Evolutionary conservation across 2,797 vertebrate genomes (phyloP).

Genomic region (Otolemur crassicaudatus): DNA sequence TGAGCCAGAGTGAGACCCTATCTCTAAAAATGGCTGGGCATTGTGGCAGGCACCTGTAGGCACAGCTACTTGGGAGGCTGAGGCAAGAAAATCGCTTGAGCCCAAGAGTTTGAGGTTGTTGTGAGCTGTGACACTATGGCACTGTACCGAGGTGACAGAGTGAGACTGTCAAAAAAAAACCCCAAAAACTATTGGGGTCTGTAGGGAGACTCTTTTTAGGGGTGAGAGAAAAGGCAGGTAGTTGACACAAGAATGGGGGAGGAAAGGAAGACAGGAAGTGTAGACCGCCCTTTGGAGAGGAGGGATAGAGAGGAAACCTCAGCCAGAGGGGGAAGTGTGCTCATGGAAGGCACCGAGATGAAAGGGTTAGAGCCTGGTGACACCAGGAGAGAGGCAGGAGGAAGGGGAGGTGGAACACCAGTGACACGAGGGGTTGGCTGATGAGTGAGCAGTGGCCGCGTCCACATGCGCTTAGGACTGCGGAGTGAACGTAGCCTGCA

Average conservation of each 20-base stretch:
- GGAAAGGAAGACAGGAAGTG: neutral
- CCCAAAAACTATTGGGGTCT: no score
- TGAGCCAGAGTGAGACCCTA: no score
- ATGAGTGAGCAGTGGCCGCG: neutral
- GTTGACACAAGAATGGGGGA: neutral
- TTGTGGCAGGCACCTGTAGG: no score
- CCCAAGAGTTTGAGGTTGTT: no score
- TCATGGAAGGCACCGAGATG: neutral
- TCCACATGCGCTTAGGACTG: neutral
- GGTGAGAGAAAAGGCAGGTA: neutral
- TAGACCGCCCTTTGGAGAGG: neutral
- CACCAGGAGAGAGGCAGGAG: neutral
- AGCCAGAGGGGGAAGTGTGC: no score
- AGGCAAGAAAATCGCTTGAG: no score
- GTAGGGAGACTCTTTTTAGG: neutral
- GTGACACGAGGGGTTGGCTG: neutral
- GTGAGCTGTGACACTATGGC: no score
- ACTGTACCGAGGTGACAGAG: no score
- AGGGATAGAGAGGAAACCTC: neutral
- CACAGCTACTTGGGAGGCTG: no score
- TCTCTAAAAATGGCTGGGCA: no score
- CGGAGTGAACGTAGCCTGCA: accelerated
- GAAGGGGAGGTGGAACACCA: accelerated
- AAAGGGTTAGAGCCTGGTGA: neutral
- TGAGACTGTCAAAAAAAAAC: no score